Percentiles rank a stretch among this genome's conserved stretches.
phyloP scores from a whole-genome alignment of 2,888 invertebrate genomes.

The Dynastes grantii region DNA sequence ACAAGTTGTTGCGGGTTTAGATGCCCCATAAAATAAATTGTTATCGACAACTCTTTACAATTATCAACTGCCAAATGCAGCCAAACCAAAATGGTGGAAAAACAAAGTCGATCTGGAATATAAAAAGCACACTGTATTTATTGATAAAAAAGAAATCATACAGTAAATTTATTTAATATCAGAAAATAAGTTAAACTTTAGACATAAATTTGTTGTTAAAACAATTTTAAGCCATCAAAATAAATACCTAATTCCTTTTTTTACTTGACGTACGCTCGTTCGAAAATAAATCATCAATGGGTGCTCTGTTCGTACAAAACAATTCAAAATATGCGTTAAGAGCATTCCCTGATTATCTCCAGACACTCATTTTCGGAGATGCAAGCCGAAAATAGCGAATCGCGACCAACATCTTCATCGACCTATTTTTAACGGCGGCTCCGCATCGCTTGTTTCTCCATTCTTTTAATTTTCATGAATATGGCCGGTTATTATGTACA shows the following conservation, averaged over 20 bases:
- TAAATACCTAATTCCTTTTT: neutral
- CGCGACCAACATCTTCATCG: conserved; percentile 38
- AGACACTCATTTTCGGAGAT: conserved; percentile 21
- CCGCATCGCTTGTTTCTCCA: conserved; percentile 35
- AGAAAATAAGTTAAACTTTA: too few species aligned
- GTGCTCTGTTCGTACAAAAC: neutral
- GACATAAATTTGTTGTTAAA: too few species aligned
- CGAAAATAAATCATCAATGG: conserved; percentile 11
- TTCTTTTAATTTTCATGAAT: conserved; percentile 1
- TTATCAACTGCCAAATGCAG: too few species aligned
- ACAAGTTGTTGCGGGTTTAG: too few species aligned
- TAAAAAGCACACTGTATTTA: too few species aligned
- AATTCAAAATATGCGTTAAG: conserved; percentile 28
- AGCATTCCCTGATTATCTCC: conserved; percentile 28
- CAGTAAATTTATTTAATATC: too few species aligned
- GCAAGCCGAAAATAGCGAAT: conserved; percentile 32
- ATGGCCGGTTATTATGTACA: neutral
- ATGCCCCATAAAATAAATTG: too few species aligned
- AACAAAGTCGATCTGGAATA: too few species aligned
- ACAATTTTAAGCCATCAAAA: too few species aligned
- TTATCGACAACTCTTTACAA: too few species aligned
- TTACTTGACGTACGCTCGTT: neutral
- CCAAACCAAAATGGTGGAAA: too few species aligned
- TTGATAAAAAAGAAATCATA: too few species aligned
- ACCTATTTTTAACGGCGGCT: conserved; percentile 23